These are phyloP conservation scores for Spodoptera picta DNA, from an alignment of 2,888 invertebrate genomes.

Conservation along the genomic window DNA sequence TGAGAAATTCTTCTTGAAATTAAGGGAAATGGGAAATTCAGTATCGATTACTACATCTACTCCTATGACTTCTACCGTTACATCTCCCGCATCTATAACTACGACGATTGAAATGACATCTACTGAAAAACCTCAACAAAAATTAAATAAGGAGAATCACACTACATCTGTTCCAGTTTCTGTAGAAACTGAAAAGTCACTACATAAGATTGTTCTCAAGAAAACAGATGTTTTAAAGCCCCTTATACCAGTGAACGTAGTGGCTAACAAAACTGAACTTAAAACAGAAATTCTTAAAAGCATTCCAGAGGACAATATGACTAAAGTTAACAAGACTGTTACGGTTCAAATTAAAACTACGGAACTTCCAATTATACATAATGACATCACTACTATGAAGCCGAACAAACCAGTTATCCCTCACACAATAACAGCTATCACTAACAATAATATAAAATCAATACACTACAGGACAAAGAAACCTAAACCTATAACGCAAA, in stretches of 20 bases:
- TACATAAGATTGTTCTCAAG: conserved; percentile 23
- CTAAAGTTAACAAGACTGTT: conserved; percentile 5
- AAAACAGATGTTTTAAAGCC: conserved; percentile 14
- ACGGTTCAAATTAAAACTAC: conserved; percentile 11
- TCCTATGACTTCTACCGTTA: neutral
- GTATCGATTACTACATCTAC: conserved; percentile 1
- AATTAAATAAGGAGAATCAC: conserved; percentile 14
- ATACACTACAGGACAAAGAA: conserved; percentile 83
- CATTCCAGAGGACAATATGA: conserved; percentile 9
- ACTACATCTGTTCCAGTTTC: neutral
- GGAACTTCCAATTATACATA: conserved; percentile 9
- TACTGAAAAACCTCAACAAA: conserved; percentile 14
- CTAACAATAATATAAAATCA: conserved; percentile 80
- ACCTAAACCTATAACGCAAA: conserved; percentile 78
- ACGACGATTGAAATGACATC: neutral
- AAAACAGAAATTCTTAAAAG: conserved; percentile 4
- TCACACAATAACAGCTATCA: conserved; percentile 79
- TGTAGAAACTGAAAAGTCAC: conserved; percentile 7
- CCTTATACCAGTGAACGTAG: conserved; percentile 9
- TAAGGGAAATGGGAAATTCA: conserved; percentile 44
- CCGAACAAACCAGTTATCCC: conserved; percentile 45
- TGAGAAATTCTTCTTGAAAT: conserved; percentile 74
- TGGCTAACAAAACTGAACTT: conserved; percentile 4
- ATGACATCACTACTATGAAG: conserved; percentile 19
- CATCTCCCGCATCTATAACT: neutral